A percentile compares a stretch with the other conserved stretches of the same genome.
Conservation (phyloP, 1,140 invertebrate genomes). For the Coptotermes formosanus region DNA sequence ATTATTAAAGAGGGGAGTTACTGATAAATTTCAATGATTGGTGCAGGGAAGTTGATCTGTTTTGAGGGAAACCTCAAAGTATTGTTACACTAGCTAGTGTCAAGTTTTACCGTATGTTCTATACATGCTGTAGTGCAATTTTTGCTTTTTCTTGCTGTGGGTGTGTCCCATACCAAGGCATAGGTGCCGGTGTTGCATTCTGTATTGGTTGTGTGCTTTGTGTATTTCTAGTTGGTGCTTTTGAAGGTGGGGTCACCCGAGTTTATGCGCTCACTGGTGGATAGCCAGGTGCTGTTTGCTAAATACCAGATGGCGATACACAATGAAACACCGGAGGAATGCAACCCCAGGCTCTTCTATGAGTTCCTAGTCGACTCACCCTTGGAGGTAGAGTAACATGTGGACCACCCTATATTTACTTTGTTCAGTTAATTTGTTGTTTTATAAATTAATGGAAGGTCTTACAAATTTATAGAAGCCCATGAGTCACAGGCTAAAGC, state of each 20-base stretch:
- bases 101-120: too few relatives aligned
- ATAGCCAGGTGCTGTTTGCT: constrained; percentile 54
- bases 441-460: too few relatives aligned
- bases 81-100: too few relatives aligned
- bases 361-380: constrained; percentile 64
- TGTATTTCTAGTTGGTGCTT: constrained; percentile 38
- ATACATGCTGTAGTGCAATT: neutral
- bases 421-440: neutral
- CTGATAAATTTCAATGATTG: too few relatives aligned
- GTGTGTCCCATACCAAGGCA: neutral
- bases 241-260: constrained; percentile 40
- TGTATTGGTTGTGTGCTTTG: constrained; percentile 9
- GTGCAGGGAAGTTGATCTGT: too few relatives aligned
- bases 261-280: constrained; percentile 51
- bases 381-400: constrained; percentile 47
- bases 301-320: constrained; percentile 67
- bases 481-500: too few relatives aligned
- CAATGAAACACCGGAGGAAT: constrained; percentile 56
- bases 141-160: neutral
- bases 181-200: constrained; percentile 13
- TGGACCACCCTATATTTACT: neutral
- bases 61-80: too few relatives aligned
- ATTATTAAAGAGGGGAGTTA: too few relatives aligned
- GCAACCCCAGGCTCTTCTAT: constrained; percentile 52
- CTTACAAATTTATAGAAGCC: too few relatives aligned